Evolutionary conservation across 2,797 vertebrate genomes (phyloP), one percentile per base, ranked within the genome.

Genomic region (Hippopotamyrus pictus): DNA sequence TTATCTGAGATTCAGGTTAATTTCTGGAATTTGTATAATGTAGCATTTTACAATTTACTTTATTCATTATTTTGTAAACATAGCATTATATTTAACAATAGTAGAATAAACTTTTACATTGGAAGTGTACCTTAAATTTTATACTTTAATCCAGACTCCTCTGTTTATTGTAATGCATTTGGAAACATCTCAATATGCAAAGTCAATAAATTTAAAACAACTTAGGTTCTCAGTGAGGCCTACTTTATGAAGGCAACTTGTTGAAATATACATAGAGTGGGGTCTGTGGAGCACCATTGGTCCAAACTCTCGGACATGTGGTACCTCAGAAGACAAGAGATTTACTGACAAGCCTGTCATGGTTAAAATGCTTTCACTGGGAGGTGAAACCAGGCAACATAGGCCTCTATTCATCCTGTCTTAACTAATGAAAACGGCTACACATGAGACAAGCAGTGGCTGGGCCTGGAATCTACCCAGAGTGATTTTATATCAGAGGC

Each of bases 371-470:
- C 92, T 91, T 93, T 93, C 93, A 92, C 91, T 51, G 93, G 88
- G 92, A 94, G 92, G 94, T 92, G 92, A 89, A 62, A 92, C 93
- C 92, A 90, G 92, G 93, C 93, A 90, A 92, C 94, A 96, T 93
- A 96, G 94, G 92, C 93, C 92, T 90, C 95, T 92, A 96, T 96
- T 96, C 95, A 96, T 95, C 93, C 94, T 94, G 94, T 95, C 95
- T 93, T 94, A 89, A 29, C 93, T 94, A 93, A 95, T 95, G 94
- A 96, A 95, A 96, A 94, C 93, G 92, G 92, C 93, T 92, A 94
- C 94, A 95, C 94, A 95, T 89, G 92, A 94, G 94, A 93, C 91
- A 37, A 92, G 92, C 92, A 79, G 91, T 92, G 92, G 92, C 92
- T 59, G 92, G 65, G 92, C 92, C 93, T 93, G 88, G 92, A 94